phyloP scores from a whole-genome alignment of 2,888 invertebrate species.

The Andrena hattorfiana region DNA sequence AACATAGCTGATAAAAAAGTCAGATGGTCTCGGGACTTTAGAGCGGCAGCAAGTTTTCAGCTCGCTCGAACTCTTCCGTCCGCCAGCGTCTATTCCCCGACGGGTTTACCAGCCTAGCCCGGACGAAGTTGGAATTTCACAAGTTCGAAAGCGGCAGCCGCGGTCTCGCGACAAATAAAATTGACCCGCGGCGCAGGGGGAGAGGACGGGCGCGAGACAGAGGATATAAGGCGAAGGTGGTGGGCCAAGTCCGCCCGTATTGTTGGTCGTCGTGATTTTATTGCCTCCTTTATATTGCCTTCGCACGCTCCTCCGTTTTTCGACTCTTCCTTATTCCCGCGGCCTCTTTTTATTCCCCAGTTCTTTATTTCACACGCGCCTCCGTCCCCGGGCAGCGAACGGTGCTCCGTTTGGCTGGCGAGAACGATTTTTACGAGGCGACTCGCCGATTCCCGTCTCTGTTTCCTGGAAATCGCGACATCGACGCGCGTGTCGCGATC shows the following conservation, averaged over 20 bases:
- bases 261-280: slow-evolving; percentile 78
- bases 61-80: slow-evolving; percentile 26
- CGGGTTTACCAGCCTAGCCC: slow-evolving; percentile 15
- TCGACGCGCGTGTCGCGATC: slow-evolving; percentile 19
- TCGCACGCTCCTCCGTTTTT: slow-evolving; percentile 49
- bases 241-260: slow-evolving; percentile 63
- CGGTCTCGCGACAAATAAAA: slow-evolving; percentile 57
- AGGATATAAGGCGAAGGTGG: slow-evolving; percentile 20
- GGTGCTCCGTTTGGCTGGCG: slow-evolving; percentile 31
- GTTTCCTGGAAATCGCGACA: slow-evolving; percentile 51
- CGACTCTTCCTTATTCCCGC: slow-evolving; percentile 43
- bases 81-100: slow-evolving; percentile 62
- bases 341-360: slow-evolving; percentile 18
- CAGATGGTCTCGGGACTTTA: slow-evolving; percentile 2
- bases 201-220: neutral
- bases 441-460: slow-evolving; percentile 36
- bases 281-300: slow-evolving; percentile 80
- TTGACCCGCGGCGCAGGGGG: slow-evolving; percentile 51
- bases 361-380: slow-evolving; percentile 35
- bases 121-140: slow-evolving; percentile 61
- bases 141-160: slow-evolving; percentile 47
- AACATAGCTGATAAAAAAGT: neutral
- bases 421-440: slow-evolving; percentile 66
- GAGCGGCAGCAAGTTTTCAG: neutral
- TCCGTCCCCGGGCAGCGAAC: slow-evolving; percentile 27